Evolutionary conservation across 2,797 vertebrate species (phyloP).

Genomic region (Epinephelus malabaricus): DNA sequence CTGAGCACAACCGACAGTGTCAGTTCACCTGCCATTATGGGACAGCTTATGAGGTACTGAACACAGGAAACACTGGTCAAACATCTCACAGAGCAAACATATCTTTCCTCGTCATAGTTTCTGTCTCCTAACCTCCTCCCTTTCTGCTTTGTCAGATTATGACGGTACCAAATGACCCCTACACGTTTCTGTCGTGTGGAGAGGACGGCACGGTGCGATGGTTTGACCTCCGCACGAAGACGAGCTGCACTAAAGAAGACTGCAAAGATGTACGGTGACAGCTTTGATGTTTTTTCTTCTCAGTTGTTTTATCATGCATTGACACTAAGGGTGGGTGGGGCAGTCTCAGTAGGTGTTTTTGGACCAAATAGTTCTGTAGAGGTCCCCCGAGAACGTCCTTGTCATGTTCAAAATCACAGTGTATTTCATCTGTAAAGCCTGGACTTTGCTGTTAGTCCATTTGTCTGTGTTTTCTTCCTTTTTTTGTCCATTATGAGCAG

Average conservation of each 20-base stretch:
- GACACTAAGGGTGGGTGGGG: too few relatives aligned
- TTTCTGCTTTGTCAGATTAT: slow-evolving; percentile 88
- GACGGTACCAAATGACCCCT: slow-evolving; percentile 98
- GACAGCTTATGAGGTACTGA: slow-evolving; percentile 96
- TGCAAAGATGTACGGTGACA: slow-evolving; percentile 95
- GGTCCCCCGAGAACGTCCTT: too few relatives aligned
- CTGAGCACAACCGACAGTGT: slow-evolving; percentile 95
- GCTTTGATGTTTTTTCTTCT: slow-evolving; percentile 1
- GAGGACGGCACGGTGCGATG: slow-evolving; percentile 98
- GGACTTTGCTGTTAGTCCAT: too few relatives aligned
- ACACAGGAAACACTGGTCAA: neutral
- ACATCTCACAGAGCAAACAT: neutral
- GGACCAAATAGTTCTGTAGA: too few relatives aligned
- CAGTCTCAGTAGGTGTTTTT: too few relatives aligned
- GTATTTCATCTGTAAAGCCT: too few relatives aligned
- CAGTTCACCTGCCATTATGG: slow-evolving; percentile 99
- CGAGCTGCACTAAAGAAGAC: slow-evolving; percentile 98
- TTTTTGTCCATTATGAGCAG: too few relatives aligned
- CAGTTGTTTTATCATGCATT: neutral
- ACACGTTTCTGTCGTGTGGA: slow-evolving; percentile 97
- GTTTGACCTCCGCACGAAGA: slow-evolving; percentile 98
- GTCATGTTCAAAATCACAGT: too few relatives aligned
- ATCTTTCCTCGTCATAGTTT: neutral
- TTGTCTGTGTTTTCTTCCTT: too few relatives aligned
- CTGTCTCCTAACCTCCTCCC: neutral